These are phyloP conservation scores for Cinara cedri DNA, from an alignment of 2,888 invertebrate species.

Conservation along the genomic window DNA sequence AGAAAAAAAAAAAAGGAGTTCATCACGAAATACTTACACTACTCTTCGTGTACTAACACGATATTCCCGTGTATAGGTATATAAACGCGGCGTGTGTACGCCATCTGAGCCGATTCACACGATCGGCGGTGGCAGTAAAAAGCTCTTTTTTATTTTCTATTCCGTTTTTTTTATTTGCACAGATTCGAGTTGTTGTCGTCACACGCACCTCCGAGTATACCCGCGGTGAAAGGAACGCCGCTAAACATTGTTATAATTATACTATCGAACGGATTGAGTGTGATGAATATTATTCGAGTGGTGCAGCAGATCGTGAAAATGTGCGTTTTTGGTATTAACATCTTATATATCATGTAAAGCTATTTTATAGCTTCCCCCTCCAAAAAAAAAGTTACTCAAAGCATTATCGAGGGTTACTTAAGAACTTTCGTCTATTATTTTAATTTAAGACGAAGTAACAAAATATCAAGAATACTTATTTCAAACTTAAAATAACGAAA, in stretches of 20 bases:
- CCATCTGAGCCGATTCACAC: slow-evolving; percentile 35
- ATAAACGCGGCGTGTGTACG: neutral
- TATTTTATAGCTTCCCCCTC: too few species aligned
- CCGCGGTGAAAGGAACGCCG: neutral
- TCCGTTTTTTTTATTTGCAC: slow-evolving; percentile 38
- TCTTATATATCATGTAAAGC: too few species aligned
- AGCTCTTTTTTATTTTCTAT: slow-evolving; percentile 14
- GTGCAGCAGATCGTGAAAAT: too few species aligned
- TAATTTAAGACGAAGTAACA: neutral
- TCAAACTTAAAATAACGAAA: neutral
- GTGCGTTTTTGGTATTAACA: too few species aligned
- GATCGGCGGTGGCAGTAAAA: slow-evolving; percentile 27
- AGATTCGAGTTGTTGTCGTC: slow-evolving; percentile 6
- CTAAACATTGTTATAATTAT: neutral
- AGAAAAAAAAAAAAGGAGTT: slow-evolving; percentile 31
- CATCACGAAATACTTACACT: slow-evolving; percentile 38
- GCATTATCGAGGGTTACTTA: neutral
- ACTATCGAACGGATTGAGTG: neutral
- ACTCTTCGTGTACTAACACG: slow-evolving; percentile 33
- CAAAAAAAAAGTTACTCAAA: too few species aligned
- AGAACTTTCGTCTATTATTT: slow-evolving; percentile 1
- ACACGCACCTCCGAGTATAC: slow-evolving; percentile 1
- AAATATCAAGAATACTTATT: neutral
- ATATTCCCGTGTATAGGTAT: neutral
- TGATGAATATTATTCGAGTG: neutral